Evolutionary conservation across 2,113 vertebrate species (phyloP).

Genomic region (Carassius gibelio): DNA sequence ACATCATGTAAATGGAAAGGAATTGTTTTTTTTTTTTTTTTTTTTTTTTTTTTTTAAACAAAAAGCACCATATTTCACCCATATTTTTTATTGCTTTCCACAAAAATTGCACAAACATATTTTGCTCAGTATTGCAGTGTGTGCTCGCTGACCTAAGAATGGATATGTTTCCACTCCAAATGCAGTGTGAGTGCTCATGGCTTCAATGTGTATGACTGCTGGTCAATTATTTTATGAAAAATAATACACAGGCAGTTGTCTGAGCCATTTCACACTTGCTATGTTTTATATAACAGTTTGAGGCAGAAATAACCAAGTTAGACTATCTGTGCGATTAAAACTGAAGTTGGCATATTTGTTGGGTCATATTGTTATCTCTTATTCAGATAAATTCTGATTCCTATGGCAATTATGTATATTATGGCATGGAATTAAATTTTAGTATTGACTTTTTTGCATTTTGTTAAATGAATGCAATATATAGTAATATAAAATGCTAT

Average conservation of each 20-base stretch:
- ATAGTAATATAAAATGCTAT: no score
- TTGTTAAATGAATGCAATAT: no score
- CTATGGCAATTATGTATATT: background rate
- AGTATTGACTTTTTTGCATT: background rate
- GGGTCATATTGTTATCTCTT: background rate
- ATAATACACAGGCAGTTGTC: no score
- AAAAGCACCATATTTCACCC: background rate
- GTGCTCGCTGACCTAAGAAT: background rate
- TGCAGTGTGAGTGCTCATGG: background rate
- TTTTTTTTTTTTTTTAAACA: background rate
- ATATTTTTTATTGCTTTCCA: background rate
- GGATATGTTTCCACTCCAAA: background rate
- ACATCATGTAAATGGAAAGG: background rate
- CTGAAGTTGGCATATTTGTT: background rate
- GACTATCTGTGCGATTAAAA: background rate
- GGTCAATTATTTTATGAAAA: no score
- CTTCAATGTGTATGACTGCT: background rate
- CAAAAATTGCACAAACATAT: background rate
- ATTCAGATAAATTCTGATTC: background rate
- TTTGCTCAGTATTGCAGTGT: background rate
- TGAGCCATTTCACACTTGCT: no score
- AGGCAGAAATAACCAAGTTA: background rate
- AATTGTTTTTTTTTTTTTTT: fast-evolving
- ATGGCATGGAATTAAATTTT: background rate
- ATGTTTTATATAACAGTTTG: background rate